Evolutionary conservation across 2,797 vertebrate species (phyloP).

Genomic region (Ptychobarbus kaznakovi): DNA sequence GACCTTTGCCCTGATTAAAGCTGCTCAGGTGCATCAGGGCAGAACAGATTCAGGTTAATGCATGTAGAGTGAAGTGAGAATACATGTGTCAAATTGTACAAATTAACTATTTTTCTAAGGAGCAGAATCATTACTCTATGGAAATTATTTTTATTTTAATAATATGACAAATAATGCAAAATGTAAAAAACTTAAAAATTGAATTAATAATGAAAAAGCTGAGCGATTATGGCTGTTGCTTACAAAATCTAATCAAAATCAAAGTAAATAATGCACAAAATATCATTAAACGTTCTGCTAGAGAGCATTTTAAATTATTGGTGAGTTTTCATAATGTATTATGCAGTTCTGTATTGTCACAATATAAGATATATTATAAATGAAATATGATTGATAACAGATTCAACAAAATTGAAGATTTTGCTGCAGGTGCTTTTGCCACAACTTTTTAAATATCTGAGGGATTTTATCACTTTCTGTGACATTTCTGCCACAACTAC

Average conservation of each 20-base stretch:
- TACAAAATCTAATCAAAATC: not conserved
- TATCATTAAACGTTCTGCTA: not conserved
- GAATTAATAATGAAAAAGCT: not conserved
- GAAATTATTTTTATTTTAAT: not conserved
- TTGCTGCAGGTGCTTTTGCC: not conserved
- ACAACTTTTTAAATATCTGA: not conserved
- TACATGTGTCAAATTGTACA: not conserved
- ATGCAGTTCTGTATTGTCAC: not conserved
- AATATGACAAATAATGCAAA: not conserved
- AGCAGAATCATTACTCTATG: not conserved
- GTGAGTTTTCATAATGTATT: not conserved
- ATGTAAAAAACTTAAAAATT: not conserved
- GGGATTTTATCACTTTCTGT: not conserved
- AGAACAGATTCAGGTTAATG: slow-evolving; percentile 27
- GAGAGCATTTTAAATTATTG: slow-evolving; percentile 16
- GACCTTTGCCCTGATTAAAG: slow-evolving; percentile 49
- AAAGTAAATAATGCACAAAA: slow-evolving; percentile 11
- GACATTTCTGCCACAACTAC: not conserved
- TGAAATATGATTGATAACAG: not conserved
- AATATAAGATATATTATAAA: not conserved
- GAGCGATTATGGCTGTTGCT: not conserved
- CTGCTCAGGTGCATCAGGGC: slow-evolving; percentile 37
- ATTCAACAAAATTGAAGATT: not conserved
- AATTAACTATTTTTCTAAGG: not conserved
- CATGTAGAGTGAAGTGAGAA: not conserved